Evolutionary conservation across 2,888 invertebrate species (phyloP).

Genomic region (Nematopogon swammerdamellus): DNA sequence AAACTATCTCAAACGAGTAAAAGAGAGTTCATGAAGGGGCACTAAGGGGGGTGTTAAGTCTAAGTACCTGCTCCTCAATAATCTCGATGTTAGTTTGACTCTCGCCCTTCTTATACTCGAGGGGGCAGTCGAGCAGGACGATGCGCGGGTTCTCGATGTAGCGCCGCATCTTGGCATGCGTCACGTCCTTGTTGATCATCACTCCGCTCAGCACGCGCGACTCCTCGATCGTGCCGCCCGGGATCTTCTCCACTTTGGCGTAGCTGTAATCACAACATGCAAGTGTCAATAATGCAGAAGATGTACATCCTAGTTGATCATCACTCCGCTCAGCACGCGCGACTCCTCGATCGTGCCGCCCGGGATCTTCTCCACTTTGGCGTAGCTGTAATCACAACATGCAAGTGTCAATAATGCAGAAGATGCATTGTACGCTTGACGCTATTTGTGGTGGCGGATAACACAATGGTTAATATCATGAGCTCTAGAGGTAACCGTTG

Average conservation of each 20-base stretch:
- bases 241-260: constrained; percentile 92
- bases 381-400: too few relatives aligned
- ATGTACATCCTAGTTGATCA: too few relatives aligned
- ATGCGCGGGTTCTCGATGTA: constrained; percentile 95
- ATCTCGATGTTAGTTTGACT: constrained; percentile 98
- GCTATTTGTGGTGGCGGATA: too few relatives aligned
- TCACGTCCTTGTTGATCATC: constrained; percentile 98
- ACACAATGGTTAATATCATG: too few relatives aligned
- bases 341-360: constrained; percentile 96
- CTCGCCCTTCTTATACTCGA: constrained; percentile 99
- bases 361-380: constrained; percentile 92
- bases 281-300: too few relatives aligned
- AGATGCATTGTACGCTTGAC: too few relatives aligned
- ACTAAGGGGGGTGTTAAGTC: too few relatives aligned
- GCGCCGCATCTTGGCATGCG: constrained; percentile 95
- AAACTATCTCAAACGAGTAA: too few relatives aligned
- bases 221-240: constrained; percentile 94
- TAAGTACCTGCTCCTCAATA: constrained; percentile 80
- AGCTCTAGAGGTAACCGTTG: too few relatives aligned
- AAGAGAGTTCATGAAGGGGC: too few relatives aligned
- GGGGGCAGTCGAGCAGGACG: constrained; percentile 87
- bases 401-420: too few relatives aligned
- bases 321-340: constrained; percentile 77
- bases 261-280: constrained; percentile 59
- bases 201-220: constrained; percentile 90